Base-by-base conservation (phyloP, 2,888 invertebrate species). In the Noctua fimbriata region DNA sequence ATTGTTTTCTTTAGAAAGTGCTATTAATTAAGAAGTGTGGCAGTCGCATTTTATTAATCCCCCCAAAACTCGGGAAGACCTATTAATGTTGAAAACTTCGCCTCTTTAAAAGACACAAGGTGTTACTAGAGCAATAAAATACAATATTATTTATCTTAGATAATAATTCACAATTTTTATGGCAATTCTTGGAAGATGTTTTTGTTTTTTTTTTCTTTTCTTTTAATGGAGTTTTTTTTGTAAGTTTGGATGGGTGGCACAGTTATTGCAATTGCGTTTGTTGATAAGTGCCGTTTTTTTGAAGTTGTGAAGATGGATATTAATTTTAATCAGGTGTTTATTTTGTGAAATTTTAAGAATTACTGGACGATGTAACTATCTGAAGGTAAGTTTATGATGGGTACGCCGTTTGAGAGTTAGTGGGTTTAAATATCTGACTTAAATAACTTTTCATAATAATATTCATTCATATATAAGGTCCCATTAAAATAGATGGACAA, bases 1-100 rank as follows among this genome's bases (percentile, higher is more conserved):
- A 97, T 96, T 96, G 96, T 97, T 96, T 96, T 96, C 96, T 96
- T 97, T 94, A 94, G 92, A 94, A 97, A 96, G 93, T 96, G 94
- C 96, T 95, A 96, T 97, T 96, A 96, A 97, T 96, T 97, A 96
- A 94, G 96, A 94, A 95, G 93, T 94, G 94, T 93, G 96, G 95
- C 96, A 95, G 94, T 89, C 90, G 90, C 94, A 95, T 96, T 96
- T 95, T 95, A 96, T 95, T 96, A 96, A 96, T 96, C 96, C 95
- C 89, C 82, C 92, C 93, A 93, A 94, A 36, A 93, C 91, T 94
- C 92, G 92, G 93, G 92, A 93, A 94, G 94, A 90, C 92, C 95
- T 93, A 95, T 96, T 95, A 96, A 95, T 95, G 96, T 95, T 93
- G 89, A 90, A 93, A 96, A 95, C 92, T 96, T 95, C 87, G 90